Evolutionary conservation across 2,113 vertebrate genomes (phyloP), one percentile per base, ranked within the genome.

Genomic region (Pholis gunnellus): DNA sequence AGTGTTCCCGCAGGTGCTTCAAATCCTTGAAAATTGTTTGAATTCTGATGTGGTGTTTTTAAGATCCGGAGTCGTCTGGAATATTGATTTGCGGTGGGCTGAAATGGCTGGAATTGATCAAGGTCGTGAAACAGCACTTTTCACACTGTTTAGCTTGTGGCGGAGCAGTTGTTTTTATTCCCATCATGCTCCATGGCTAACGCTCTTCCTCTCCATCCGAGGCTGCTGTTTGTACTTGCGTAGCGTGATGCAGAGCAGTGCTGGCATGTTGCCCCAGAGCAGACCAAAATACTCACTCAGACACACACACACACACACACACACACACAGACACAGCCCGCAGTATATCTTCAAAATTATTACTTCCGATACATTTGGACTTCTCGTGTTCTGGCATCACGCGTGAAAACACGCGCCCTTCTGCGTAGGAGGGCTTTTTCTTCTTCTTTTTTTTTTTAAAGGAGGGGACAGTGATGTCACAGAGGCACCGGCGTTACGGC

Each of bases 231-330:
- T 88, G 76, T 81, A 70, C 78, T 90, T 84, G 74, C 63, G 27
- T 71, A 76, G 42, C 71, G 75, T 93, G 89, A 93, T 85, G 84
- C 71, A 92, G 86, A 93, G 36, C 42, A 57, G 66, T 75, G 79
- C 65, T 92, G 87, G 85, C 92, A 93, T 83, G 89, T 84, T 85
- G 87, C 91, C 89, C 81, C 84, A 63, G 83, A 82, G 84, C 88
- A 84, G 72, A 86, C 79, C 66, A 48, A 91, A 88, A 91, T 74
- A 90, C 72, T 57, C 69, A 29, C 73, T 20, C 79, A 72, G 65
- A 82, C 52, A 72, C n/a, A 2, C 70, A 75, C 61, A 78, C 70
- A 72, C 38, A 17, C 59, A 31, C 14, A 48, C 50, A 48, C 54
- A 69, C 52, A 68, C 42, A 78, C 36, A 70, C 54, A 42, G 67